Evolutionary conservation across 2,113 vertebrate genomes (phyloP), one percentile per base, ranked within the genome.

Genomic region (Chrysemys picta): DNA sequence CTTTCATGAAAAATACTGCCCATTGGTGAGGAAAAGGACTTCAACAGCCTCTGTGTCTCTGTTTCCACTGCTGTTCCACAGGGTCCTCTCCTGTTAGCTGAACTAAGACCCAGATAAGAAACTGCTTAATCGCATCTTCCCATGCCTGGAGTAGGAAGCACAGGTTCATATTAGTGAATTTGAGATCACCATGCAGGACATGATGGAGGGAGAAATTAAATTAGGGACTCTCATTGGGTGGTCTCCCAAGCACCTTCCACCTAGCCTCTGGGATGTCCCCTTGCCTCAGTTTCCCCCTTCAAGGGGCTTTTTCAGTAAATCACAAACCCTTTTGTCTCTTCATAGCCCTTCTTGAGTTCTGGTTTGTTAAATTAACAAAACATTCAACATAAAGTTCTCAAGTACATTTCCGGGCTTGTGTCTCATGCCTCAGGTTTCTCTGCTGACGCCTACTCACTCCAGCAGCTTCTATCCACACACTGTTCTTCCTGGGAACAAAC

Each of bases 71-170:
- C 54, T 69, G 54, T 57, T 27, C 25, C 53, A 54, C 53, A 83
- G 49, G 85, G 49, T 31, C 49, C 10, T 35, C 12, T 0, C 0
- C 12, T 92, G 87, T 72, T 69, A 50, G 62, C 5, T 75, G 72
- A 45, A 42, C 69, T 0, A 59, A 57, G 69, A 24, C 38, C 0
- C 0, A 80, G 69, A 42, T 17, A 31, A n/a, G 25, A 91, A 91
- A 49, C 25, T 90, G 52, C 84, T 38, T 45, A 47, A 90, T 88
- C 80, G 49, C 10, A 21, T 82, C 89, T 93, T 82, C 49, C 0
- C 0, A 29, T n/a, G n/a, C 1, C 0, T 19, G 52, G 13, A 8
- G 25, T 78, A 25, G 13, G 29, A 87, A 90, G 89, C 0, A 0
- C 22, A 91, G 27, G 22, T 76, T 47, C 88, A 0, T 27, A 47